Percentiles rank a stretch among this genome's conserved stretches.
Conservation (phyloP, 30 jellyfish, hydroid and myxozoan species). For the Pelagia noctiluca region DNA sequence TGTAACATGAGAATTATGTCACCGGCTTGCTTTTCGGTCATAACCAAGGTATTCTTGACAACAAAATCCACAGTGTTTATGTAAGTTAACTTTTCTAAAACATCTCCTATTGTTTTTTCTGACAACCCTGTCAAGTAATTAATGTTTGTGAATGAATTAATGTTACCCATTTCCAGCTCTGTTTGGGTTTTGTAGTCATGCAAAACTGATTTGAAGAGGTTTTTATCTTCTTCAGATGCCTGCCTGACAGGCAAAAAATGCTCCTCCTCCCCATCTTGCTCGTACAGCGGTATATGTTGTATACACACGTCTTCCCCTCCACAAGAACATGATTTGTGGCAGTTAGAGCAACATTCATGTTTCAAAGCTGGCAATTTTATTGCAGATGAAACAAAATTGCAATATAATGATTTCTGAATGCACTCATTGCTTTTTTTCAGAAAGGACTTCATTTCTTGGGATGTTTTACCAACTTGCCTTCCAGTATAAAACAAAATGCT, state of each 20-base stretch:
- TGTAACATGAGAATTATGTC: slow-evolving; percentile 26
- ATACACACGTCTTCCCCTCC: background rate
- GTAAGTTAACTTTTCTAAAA: background rate
- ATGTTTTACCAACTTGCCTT: slow-evolving; percentile 8
- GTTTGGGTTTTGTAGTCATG: background rate
- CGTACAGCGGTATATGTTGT: background rate
- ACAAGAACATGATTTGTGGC: slow-evolving; percentile 24
- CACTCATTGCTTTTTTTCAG: slow-evolving; percentile 29
- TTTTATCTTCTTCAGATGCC: slow-evolving; percentile 30
- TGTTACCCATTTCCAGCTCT: background rate
- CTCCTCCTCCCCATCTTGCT: background rate
- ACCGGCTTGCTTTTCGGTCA: slow-evolving; percentile 30
- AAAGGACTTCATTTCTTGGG: slow-evolving; percentile 29
- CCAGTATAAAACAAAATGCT: slow-evolving; percentile 29
- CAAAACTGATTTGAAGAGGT: slow-evolving; percentile 6
- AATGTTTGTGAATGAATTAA: background rate
- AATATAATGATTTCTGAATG: slow-evolving; percentile 10
- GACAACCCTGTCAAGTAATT: slow-evolving; percentile 18
- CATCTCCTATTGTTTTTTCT: background rate
- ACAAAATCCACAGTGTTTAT: slow-evolving; percentile 13
- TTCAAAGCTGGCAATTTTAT: slow-evolving; percentile 18
- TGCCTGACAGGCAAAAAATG: slow-evolving; percentile 1
- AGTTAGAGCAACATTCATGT: slow-evolving; percentile 25
- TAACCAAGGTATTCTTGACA: background rate
- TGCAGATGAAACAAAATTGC: background rate